Evolutionary conservation across 2,797 vertebrate genomes (phyloP).

Genomic region (Eulemur rubriventer): DNA sequence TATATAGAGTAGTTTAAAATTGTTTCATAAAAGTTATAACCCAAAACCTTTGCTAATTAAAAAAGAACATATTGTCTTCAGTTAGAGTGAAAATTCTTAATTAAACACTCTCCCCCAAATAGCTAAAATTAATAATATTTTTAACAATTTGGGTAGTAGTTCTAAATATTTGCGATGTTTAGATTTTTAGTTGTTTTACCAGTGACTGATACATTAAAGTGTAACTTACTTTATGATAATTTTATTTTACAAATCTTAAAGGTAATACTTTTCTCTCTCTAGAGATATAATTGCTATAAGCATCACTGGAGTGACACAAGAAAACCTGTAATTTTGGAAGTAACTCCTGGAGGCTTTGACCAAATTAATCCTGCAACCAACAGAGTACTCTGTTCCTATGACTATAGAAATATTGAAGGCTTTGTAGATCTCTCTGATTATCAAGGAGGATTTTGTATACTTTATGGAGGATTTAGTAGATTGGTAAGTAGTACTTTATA

Average conservation of each 20-base stretch:
- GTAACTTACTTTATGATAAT: slow-evolving; percentile 36
- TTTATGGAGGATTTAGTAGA: slow-evolving; percentile 97
- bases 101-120: neutral
- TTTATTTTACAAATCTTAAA: slow-evolving; percentile 39
- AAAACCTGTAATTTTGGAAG: slow-evolving; percentile 93
- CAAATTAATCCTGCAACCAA: slow-evolving; percentile 96
- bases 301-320: slow-evolving; percentile 98
- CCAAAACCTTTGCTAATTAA: slow-evolving; percentile 15
- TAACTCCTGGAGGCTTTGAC: slow-evolving; percentile 98
- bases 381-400: slow-evolving; percentile 96
- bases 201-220: neutral
- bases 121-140: neutral
- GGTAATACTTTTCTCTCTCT: slow-evolving; percentile 63
- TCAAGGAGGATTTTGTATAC: slow-evolving; percentile 97
- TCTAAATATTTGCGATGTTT: slow-evolving; percentile 23
- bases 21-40: slow-evolving; percentile 33
- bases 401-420: slow-evolving; percentile 98
- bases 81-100: slow-evolving; percentile 16
- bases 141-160: slow-evolving; percentile 25
- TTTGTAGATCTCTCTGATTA: slow-evolving; percentile 96
- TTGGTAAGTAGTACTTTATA: slow-evolving; percentile 88
- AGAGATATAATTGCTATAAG: slow-evolving; percentile 99
- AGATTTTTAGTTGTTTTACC: neutral
- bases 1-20: slow-evolving; percentile 19
- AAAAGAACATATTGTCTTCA: slow-evolving; percentile 22